These are phyloP conservation scores for Cryptotis parvus DNA, from an alignment of 2,113 vertebrate species.

Conservation along the genomic window DNA sequence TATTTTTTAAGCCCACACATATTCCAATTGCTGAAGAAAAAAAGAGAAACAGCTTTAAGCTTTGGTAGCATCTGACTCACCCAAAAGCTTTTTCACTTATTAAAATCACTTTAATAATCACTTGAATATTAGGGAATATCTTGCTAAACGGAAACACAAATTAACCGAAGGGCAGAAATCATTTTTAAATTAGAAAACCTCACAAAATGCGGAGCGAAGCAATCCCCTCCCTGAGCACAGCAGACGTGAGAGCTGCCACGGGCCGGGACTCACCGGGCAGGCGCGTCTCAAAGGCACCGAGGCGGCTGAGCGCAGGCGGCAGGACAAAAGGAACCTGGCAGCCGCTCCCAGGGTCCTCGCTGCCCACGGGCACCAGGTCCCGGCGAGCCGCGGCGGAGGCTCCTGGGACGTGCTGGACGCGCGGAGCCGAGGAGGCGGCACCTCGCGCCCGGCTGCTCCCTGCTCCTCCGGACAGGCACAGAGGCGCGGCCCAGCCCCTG, in stretches of 20 bases:
- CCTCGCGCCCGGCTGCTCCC: no score
- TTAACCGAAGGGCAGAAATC: neutral
- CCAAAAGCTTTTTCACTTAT: slow-evolving; percentile 46
- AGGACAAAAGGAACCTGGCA: no score
- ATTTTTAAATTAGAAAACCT: slow-evolving; percentile 52
- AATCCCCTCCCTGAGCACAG: slow-evolving; percentile 18
- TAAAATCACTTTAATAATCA: slow-evolving; percentile 58
- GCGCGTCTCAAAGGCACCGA: no score
- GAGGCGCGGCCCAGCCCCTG: no score
- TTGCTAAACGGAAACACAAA: slow-evolving; percentile 29
- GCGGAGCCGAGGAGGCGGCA: no score
- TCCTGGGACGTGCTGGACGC: no score
- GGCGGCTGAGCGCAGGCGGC: no score
- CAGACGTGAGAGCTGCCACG: slow-evolving; percentile 25
- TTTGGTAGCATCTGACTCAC: slow-evolving; percentile 1
- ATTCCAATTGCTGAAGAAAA: slow-evolving; percentile 31
- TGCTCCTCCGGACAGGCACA: no score
- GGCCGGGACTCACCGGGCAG: no score
- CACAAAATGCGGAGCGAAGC: neutral
- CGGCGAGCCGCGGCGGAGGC: no score
- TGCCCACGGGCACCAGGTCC: no score
- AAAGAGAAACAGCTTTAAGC: slow-evolving; percentile 16
- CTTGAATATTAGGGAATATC: neutral
- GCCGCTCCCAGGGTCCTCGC: no score
- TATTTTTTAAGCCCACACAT: slow-evolving; percentile 31